Percentiles rank a stretch among this genome's conserved stretches.
phyloP scores from a whole-genome alignment of 2,888 invertebrate species.

The Lamproptera curius region DNA sequence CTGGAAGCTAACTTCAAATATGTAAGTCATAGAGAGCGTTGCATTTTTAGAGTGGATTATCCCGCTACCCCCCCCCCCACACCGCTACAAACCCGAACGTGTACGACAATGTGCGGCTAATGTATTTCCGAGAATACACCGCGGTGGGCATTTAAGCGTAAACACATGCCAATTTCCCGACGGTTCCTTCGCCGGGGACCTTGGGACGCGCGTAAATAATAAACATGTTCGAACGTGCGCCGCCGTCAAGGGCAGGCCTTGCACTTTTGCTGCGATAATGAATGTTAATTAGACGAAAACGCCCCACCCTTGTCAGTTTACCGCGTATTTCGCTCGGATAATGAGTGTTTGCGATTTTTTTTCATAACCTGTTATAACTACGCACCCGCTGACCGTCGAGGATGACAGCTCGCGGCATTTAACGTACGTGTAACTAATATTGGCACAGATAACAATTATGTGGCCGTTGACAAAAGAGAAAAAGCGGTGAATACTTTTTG shows the following conservation, averaged over 20 bases:
- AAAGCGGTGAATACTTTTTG: background rate
- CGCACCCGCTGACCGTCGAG: background rate
- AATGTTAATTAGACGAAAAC: constrained; percentile 43
- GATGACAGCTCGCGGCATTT: background rate
- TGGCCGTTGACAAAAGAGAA: background rate
- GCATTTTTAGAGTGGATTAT: no score
- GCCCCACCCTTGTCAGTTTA: constrained; percentile 30
- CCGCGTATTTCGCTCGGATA: constrained; percentile 14
- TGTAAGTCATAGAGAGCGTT: no score
- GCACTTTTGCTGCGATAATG: constrained; percentile 42
- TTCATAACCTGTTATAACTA: background rate
- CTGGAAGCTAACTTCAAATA: no score
- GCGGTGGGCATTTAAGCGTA: constrained; percentile 16
- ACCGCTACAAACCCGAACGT: no score
- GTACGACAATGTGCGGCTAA: constrained; percentile 11
- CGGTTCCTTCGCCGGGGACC: constrained; percentile 23
- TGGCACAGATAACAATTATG: background rate
- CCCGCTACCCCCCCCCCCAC: constrained; percentile 12
- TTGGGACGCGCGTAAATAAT: constrained; percentile 29
- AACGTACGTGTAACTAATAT: background rate
- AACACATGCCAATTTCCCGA: constrained; percentile 22
- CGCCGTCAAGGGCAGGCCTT: constrained; percentile 42
- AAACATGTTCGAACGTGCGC: constrained; percentile 21
- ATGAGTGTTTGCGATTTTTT: constrained; percentile 8
- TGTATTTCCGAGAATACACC: constrained; percentile 20